Percentiles rank a stretch among this genome's conserved stretches.
Evolutionary conservation across 2,113 vertebrate species (phyloP).

Genomic region (Reinhardtius hippoglossoides): DNA sequence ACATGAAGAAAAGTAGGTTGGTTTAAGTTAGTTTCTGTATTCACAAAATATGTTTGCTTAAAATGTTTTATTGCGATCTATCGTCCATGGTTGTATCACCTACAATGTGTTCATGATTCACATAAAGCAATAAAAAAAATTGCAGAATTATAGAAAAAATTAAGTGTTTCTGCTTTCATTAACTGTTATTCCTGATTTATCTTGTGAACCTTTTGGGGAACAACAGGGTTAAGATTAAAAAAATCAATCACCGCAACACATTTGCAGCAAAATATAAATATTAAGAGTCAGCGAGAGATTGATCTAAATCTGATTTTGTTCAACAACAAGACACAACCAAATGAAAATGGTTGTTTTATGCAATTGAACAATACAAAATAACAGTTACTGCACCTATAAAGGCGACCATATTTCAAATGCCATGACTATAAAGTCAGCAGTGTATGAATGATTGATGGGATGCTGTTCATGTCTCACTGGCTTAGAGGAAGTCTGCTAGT

Average conservation of each 20-base stretch:
- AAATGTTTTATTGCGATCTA: too few relatives aligned
- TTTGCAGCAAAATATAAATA: neutral
- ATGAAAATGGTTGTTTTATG: neutral
- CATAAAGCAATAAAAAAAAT: too few relatives aligned
- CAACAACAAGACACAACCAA: neutral
- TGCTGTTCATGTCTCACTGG: slow-evolving; percentile 27
- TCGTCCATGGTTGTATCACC: too few relatives aligned
- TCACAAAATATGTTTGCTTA: too few relatives aligned
- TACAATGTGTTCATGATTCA: too few relatives aligned
- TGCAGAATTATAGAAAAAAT: too few relatives aligned
- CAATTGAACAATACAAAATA: neutral
- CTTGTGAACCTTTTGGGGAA: too few relatives aligned
- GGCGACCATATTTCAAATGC: neutral
- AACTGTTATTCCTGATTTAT: too few relatives aligned
- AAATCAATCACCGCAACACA: neutral
- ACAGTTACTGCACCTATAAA: neutral
- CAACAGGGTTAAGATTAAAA: neutral
- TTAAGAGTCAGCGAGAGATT: neutral
- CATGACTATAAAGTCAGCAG: neutral
- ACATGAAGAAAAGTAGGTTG: too few relatives aligned
- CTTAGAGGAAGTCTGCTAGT: slow-evolving; percentile 19
- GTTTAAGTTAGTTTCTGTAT: too few relatives aligned
- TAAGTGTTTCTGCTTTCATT: too few relatives aligned
- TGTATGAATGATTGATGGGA: neutral
- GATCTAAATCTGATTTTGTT: neutral